Evolutionary conservation across 2,888 invertebrate species (phyloP), one percentile per base, ranked within the genome.

Genomic region (Hedychridium roseum): DNA sequence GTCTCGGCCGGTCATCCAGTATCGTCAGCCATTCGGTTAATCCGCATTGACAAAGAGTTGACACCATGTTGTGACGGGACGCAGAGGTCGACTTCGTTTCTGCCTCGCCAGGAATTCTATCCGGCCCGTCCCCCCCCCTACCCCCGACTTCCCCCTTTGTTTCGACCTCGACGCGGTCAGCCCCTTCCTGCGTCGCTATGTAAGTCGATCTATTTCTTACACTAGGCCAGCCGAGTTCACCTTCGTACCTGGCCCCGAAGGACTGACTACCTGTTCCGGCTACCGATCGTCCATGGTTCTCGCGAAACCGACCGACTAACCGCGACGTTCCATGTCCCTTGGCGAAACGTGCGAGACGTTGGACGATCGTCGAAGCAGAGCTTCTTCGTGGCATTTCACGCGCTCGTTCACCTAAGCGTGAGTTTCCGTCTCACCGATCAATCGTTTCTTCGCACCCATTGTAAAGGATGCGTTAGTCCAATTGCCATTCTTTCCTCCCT

Each of bases 1-100:
- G n/a, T n/a, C 54, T 50, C 57, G 55, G 54, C 61, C 50, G 51
- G 28, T 37, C 34, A 12, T 12, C 18, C 31, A 36, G 42, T 45
- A 50, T 56, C 58, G 52, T 53, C 46, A 36, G 44, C 49, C 57
- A 66, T 73, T 68, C 68, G 61, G 66, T 67, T 75, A 75, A 75
- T 75, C 71, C 70, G 64, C 64, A 69, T 68, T 73, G 75, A 75
- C 76, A 70, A 68, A 54, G 53, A 68, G 69, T 66, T 71, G 68
- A 70, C 70, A 70, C 66, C 63, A 53, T 71, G 73, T 71, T 73
- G 70, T 73, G 73, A 69, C 66, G 70, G 59, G 54, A 55, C 56
- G 61, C 43, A 64, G 65, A 66, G 61, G 38, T 60, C 43, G 37
- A 45, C 39, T 51, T 40, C 50, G 38, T 43, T 46, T 45, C 50